phyloP scores from a whole-genome alignment of 2,888 invertebrate species.

The Trypoxylon attenuatum region DNA sequence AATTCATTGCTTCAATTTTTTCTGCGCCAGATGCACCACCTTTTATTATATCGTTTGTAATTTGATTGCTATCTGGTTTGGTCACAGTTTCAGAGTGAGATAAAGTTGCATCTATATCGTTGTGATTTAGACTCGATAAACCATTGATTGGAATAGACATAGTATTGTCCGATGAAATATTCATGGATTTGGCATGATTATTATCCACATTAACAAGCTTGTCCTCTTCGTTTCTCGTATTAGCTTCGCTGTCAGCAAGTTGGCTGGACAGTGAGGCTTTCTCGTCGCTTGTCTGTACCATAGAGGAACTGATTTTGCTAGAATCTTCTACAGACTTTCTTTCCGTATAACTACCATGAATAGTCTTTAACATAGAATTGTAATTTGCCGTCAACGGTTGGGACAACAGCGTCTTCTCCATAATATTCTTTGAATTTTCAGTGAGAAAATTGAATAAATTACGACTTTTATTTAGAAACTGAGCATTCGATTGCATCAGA shows the following conservation, averaged over 20 bases:
- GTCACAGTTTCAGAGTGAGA: background rate
- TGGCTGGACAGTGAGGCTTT: background rate
- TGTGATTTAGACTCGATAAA: background rate
- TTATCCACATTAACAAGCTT: background rate
- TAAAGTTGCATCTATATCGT: background rate
- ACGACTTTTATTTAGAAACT: conserved; percentile 68
- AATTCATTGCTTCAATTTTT: background rate
- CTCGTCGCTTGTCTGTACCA: too few relatives aligned
- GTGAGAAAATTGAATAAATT: conserved; percentile 69
- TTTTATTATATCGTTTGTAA: background rate
- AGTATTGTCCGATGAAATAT: background rate
- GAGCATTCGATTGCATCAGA: conserved; percentile 68
- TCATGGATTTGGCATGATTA: background rate
- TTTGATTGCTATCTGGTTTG: background rate
- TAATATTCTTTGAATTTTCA: conserved; percentile 70
- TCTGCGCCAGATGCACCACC: background rate
- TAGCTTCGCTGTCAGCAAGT: background rate
- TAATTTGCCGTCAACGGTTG: conserved; percentile 63
- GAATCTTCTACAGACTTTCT: conserved; percentile 29
- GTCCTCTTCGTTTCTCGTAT: background rate
- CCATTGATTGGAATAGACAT: background rate
- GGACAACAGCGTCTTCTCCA: conserved; percentile 68
- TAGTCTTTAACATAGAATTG: conserved; percentile 38
- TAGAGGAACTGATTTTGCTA: conserved; percentile 6
- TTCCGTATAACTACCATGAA: conserved; percentile 14